Evolutionary conservation across 2,888 invertebrate species (phyloP).

Genomic region (Zygogramma bicolorata): DNA sequence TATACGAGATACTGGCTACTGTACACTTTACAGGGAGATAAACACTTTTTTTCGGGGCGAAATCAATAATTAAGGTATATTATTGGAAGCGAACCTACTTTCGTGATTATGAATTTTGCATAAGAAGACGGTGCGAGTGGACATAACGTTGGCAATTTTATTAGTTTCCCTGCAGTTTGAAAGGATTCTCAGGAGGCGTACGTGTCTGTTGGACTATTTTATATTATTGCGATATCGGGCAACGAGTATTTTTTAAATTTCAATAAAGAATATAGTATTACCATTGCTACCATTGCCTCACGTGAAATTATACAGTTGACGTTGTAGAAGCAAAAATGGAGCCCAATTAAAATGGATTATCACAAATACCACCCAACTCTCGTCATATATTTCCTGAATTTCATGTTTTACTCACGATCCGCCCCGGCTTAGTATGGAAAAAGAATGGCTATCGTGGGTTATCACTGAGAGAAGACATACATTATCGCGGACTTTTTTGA

Average conservation of each 20-base stretch:
- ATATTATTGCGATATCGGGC: background rate
- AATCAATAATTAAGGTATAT: constrained; percentile 45
- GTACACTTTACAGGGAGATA: constrained; percentile 51
- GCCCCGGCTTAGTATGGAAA: no score
- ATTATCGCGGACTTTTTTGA: no score
- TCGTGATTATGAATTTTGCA: constrained; percentile 33
- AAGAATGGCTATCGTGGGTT: no score
- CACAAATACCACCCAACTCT: no score
- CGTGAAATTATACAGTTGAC: no score
- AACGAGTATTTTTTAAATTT: no score
- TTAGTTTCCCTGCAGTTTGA: constrained; percentile 12
- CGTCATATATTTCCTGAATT: no score
- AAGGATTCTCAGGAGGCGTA: background rate
- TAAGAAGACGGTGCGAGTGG: constrained; percentile 26
- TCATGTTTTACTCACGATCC: no score
- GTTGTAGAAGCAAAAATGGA: no score
- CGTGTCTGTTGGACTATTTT: background rate
- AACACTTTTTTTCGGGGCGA: constrained; percentile 46
- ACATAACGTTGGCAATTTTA: constrained; percentile 36
- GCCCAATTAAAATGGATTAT: no score
- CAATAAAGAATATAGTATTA: background rate
- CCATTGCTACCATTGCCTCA: no score
- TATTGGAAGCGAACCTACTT: constrained; percentile 31
- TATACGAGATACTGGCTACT: constrained; percentile 63
- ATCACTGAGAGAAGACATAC: no score